Evolutionary conservation across 2,113 vertebrate species (phyloP), one percentile per base, ranked within the genome.

Genomic region (Proteles cristata): DNA sequence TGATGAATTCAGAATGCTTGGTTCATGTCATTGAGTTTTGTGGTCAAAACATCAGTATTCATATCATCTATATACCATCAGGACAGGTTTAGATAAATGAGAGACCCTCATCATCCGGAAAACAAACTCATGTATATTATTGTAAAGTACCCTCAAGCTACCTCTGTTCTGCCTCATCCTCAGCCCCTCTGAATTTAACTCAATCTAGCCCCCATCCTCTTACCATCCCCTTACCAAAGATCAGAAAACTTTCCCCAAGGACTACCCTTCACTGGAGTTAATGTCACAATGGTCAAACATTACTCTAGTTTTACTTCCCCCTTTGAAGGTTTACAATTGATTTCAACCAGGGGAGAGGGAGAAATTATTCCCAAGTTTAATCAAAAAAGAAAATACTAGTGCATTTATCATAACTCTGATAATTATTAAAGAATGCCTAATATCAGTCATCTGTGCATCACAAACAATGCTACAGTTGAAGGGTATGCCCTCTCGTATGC

Each of bases 361-460:
- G n/a, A 69, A 93, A 9, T 85, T 93, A 90, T 53, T 90, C 69
- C 96, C 84, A 96, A 85, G 15, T 90, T 94, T 61, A 61, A 66
- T 93, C 9, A 86, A 50, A 90, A 90, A 90, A 17, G 14, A 96
- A 97, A 96, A 86, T 17, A 50, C 11, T n/a, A 39, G 7, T 39
- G 8, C 15, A 77, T 87, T 93, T 35, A 85, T 96, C 81, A 85
- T 94, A 95, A 88, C 74, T 69, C n/a, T 92, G 68, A 82, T 61
- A 94, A 89, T 87, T 95, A 94, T 73, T 31, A 65, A 84, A 80
- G 45, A 94, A 91, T 94, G 77, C 43, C 31, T 45, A 76, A 65
- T 81, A 82, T 69, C 87, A 98, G 90, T 97, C 96, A 66, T 50
- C 93, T 65, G 45, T 11, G 11, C 33, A 82, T 96, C 73, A 87